A percentile compares a stretch with the other conserved stretches of the same genome.
phyloP scores from a whole-genome alignment of 2,888 invertebrate species.

The Ophioninae sp. region DNA sequence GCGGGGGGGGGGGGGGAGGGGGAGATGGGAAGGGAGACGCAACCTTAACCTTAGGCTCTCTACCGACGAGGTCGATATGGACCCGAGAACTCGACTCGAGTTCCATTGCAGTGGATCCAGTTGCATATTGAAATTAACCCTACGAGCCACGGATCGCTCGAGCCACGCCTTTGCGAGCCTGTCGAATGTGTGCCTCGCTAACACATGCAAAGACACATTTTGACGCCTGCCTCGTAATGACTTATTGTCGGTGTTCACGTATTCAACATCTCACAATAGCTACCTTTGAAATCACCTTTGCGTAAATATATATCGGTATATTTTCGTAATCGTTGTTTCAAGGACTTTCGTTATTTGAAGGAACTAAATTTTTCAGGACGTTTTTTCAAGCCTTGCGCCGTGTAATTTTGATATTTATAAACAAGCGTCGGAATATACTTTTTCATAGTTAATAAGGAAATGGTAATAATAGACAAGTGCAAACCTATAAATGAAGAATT shows the following conservation, averaged over 20 bases:
- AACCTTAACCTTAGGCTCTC: constrained; percentile 49
- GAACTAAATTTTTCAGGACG: too few species aligned
- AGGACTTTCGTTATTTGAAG: background rate
- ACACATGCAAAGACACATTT: background rate
- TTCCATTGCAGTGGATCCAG: constrained; percentile 55
- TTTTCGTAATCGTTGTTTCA: background rate
- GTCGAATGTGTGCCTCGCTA: constrained; percentile 36
- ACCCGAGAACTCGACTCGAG: constrained; percentile 38
- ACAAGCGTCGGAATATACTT: too few species aligned
- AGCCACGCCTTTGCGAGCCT: constrained; percentile 37
- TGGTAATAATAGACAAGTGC: too few species aligned
- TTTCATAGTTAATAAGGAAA: too few species aligned
- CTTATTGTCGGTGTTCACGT: background rate
- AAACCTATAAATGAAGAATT: too few species aligned
- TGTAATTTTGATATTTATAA: background rate
- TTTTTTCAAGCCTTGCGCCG: too few species aligned
- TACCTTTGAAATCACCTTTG: background rate
- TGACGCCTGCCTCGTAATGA: background rate
- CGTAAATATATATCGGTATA: background rate
- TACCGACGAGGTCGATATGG: constrained; percentile 18
- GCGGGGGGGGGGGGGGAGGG: background rate
- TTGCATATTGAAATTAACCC: constrained; percentile 58
- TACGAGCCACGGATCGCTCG: constrained; percentile 17
- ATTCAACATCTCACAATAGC: background rate
- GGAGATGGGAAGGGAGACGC: background rate